Evolutionary conservation across 2,888 invertebrate genomes (phyloP).

Genomic region (Protonemura montana): DNA sequence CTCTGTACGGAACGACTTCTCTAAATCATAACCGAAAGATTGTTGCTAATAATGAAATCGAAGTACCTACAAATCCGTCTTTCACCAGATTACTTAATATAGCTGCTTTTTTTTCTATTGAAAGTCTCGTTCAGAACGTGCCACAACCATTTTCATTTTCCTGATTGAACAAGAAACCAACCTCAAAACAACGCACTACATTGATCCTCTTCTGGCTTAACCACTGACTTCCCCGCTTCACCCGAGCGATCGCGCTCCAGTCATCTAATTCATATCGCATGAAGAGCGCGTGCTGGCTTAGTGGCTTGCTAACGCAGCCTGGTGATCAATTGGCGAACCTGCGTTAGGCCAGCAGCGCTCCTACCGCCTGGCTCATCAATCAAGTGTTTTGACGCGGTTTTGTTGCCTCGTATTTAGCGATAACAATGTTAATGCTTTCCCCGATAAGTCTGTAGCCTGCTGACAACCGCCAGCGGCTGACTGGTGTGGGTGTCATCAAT

Average conservation of each 20-base stretch:
- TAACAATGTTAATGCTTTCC: slow-evolving; percentile 32
- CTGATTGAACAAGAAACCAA: too few relatives aligned
- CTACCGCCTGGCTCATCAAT: slow-evolving; percentile 7
- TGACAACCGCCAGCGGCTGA: neutral
- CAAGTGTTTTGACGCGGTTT: slow-evolving; percentile 16
- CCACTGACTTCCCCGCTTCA: neutral
- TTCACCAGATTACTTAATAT: too few relatives aligned
- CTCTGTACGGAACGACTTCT: too few relatives aligned
- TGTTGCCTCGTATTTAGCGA: slow-evolving; percentile 32
- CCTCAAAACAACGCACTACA: too few relatives aligned
- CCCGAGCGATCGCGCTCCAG: neutral
- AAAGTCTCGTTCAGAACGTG: too few relatives aligned
- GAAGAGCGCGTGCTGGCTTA: neutral
- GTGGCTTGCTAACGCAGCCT: neutral
- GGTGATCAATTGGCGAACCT: neutral
- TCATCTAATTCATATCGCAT: neutral
- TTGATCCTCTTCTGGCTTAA: neutral
- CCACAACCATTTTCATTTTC: too few relatives aligned
- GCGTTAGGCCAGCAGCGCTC: neutral
- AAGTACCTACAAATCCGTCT: too few relatives aligned
- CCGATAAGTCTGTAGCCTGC: slow-evolving; percentile 7
- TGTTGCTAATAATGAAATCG: too few relatives aligned
- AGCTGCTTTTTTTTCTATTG: too few relatives aligned
- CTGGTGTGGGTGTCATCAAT: neutral
- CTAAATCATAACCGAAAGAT: too few relatives aligned